A percentile compares a stretch with the other conserved stretches of the same genome.
These are phyloP conservation scores for Hyalella azteca DNA, from an alignment of 2,888 invertebrate genomes.

Conservation along the genomic window DNA sequence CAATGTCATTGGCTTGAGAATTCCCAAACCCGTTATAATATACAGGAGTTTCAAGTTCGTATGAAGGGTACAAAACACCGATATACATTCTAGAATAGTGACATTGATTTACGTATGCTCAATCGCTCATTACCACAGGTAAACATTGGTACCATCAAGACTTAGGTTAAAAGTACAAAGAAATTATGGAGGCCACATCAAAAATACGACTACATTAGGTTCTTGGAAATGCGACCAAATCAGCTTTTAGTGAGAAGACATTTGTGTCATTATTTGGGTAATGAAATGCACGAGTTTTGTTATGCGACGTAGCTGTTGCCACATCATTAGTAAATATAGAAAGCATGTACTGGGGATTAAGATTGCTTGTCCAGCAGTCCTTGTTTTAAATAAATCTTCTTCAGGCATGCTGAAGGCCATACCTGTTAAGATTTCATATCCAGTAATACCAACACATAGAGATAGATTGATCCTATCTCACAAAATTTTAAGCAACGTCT, in stretches of 20 bases:
- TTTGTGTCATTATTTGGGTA: not conserved
- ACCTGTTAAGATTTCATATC: no score
- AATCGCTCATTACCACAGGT: not conserved
- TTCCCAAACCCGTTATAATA: not conserved
- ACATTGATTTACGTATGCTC: not conserved
- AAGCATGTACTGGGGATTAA: no score
- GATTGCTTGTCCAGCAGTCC: no score
- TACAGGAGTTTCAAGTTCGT: not conserved
- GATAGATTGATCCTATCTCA: no score
- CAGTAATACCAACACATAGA: no score
- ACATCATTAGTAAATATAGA: no score
- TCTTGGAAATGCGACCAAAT: not conserved
- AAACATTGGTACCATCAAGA: slow-evolving; percentile 12
- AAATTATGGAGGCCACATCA: not conserved
- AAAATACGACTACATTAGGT: not conserved
- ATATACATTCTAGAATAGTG: not conserved
- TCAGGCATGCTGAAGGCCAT: no score
- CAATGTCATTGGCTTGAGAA: not conserved
- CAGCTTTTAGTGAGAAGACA: not conserved
- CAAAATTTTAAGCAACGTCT: no score
- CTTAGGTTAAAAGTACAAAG: not conserved
- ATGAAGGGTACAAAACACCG: not conserved
- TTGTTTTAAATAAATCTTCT: no score
- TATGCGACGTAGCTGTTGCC: not conserved
- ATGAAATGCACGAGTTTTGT: not conserved